These are phyloP conservation scores for Lophotis ruficrista DNA, from an alignment of 2,113 vertebrate genomes.

Conservation along the genomic window DNA sequence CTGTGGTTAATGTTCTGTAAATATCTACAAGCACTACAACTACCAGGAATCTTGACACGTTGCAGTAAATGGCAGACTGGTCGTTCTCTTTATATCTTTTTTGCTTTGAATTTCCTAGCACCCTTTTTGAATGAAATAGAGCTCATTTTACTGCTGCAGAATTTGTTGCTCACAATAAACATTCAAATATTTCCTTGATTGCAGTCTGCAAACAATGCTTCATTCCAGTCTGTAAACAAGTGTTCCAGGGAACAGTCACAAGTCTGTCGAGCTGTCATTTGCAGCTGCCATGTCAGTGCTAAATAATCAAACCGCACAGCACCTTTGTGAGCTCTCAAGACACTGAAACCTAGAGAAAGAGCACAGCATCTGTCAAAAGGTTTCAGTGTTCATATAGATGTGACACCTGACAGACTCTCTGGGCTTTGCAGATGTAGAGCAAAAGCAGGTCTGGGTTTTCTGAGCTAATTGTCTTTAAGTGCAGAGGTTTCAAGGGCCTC, in stretches of 20 bases:
- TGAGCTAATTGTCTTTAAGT: neutral
- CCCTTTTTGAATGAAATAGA: neutral
- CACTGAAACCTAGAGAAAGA: neutral
- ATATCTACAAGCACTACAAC: neutral
- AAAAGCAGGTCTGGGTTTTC: neutral
- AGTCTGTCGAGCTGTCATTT: conserved; percentile 25
- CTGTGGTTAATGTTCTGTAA: conserved; percentile 10
- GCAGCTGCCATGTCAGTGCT: neutral
- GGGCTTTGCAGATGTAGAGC: neutral
- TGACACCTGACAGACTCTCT: neutral
- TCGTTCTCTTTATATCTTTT: neutral
- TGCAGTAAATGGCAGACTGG: neutral
- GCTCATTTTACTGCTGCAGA: neutral
- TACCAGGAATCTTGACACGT: neutral
- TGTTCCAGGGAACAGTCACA: neutral
- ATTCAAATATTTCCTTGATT: neutral
- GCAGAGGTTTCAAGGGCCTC: neutral
- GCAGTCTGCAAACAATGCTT: neutral
- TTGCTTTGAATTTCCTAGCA: conserved; percentile 2
- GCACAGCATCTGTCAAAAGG: neutral
- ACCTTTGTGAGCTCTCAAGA: neutral
- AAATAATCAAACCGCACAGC: conserved; percentile 5
- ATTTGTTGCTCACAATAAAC: neutral
- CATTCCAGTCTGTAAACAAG: neutral
- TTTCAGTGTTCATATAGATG: neutral